Evolutionary conservation across 2,113 vertebrate species (phyloP).

Genomic region (Galemys pyrenaicus): DNA sequence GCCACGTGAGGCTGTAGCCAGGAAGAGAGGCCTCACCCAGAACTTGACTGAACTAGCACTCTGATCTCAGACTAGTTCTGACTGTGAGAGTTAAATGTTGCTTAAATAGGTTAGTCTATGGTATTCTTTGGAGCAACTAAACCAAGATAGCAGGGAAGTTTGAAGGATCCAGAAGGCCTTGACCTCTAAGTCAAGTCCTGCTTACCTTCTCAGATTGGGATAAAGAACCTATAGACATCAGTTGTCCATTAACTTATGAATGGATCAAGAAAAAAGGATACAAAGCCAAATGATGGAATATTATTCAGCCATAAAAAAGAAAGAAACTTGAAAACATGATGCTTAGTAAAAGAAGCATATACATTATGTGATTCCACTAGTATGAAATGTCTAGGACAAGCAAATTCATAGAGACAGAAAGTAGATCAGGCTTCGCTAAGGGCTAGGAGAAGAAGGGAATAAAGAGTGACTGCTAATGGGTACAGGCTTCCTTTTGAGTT

Average conservation of each 20-base stretch:
- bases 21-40: not conserved
- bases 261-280: not conserved
- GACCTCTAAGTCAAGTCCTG: not conserved
- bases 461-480: no score
- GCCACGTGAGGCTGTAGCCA: not conserved
- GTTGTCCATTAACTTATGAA: no score
- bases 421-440: no score
- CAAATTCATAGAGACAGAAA: no score
- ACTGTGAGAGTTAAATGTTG: not conserved
- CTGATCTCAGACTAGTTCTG: not conserved
- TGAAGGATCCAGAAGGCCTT: not conserved
- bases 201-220: not conserved
- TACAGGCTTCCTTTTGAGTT: not conserved
- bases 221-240: not conserved
- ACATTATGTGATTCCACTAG: no score
- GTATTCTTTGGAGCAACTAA: not conserved
- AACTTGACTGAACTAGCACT: no score
- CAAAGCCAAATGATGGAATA: not conserved
- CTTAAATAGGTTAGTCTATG: not conserved
- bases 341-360: no score
- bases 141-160: not conserved
- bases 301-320: not conserved
- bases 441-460: no score
- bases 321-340: no score
- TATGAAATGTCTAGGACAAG: no score